Base-by-base conservation (phyloP, 2,888 invertebrate species). In the Nebria salina region DNA sequence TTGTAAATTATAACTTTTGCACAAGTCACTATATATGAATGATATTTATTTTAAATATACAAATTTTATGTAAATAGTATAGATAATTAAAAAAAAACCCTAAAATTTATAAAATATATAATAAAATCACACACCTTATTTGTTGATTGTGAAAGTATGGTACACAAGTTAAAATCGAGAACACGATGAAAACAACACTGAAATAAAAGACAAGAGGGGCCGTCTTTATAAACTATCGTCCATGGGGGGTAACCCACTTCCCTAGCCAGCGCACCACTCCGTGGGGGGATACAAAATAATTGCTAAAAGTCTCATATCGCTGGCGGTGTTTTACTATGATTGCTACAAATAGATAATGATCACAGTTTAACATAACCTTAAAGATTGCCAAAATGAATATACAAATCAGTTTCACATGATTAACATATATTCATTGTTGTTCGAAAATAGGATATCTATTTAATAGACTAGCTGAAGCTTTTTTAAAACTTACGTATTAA, bases 201-300 rank as follows among this genome's bases (percentile, higher is more conserved):
- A 76, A 66, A 65, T 76, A 72, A 65, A 66, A 72, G 13, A 65
- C 76, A 20, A 73, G 81, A 76, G 76, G 76, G 54, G 65, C 76
- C 42, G 72, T 43, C 72, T 72, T 81, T 81, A 76, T 81, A 81
- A 81, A 81, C 81, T 43, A 34, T 41, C 26, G 6, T 73, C 13
- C n/a, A 54, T 65, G 68, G 68, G 80, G 80, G 80, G 75, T 81
- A 81, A 81, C 76, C 80, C 80, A 80, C 76, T 81, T 81, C 75
- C 80, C 70, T 65, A 54, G 64, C 8, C 70, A 3, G 11, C 70
- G 20, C 20, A 20, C 70, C 68, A 72, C 54, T 42, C 54, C 13
- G 70, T 43, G 34, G 70, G 72, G 72, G 68, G 65, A 41, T 5
- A 41, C 26, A 34, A 70, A 13, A 25, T 70, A 25, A 11, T 11